Percentiles rank a stretch among this genome's conserved stretches.
These are phyloP conservation scores for Hedychridium roseum DNA, from an alignment of 2,888 invertebrate genomes.

Conservation along the genomic window DNA sequence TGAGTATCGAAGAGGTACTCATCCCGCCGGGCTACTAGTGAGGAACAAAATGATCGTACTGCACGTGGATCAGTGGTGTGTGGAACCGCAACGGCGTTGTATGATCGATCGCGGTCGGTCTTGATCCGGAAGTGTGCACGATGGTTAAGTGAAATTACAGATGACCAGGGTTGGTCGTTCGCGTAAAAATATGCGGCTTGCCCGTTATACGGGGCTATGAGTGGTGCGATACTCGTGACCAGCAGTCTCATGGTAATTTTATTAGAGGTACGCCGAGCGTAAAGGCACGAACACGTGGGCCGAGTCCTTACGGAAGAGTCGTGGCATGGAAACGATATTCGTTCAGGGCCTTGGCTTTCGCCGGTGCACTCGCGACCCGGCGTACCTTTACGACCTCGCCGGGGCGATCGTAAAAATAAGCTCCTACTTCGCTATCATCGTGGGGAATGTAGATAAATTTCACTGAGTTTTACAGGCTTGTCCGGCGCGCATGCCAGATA, in stretches of 20 bases:
- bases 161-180: neutral
- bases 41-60: no score
- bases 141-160: constrained; percentile 8
- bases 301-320: constrained; percentile 9
- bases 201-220: neutral
- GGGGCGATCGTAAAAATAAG: constrained; percentile 25
- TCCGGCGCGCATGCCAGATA: neutral
- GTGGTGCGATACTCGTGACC: neutral
- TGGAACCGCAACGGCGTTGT: no score
- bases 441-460: constrained; percentile 10
- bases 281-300: constrained; percentile 7
- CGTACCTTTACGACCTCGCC: constrained; percentile 19
- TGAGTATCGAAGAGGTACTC: no score
- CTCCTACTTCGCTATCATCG: constrained; percentile 3
- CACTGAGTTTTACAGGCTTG: constrained; percentile 4
- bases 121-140: neutral
- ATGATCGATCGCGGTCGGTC: no score
- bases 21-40: no score
- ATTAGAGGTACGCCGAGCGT: constrained; percentile 9
- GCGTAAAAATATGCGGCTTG: neutral
- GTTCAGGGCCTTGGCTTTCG: constrained; percentile 3
- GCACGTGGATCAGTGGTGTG: no score
- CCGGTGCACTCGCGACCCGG: neutral
- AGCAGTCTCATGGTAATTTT: constrained; percentile 18
- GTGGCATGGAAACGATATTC: constrained; percentile 9